Conservation (phyloP, 2,888 invertebrate species). For the Drosophila rellima region DNA sequence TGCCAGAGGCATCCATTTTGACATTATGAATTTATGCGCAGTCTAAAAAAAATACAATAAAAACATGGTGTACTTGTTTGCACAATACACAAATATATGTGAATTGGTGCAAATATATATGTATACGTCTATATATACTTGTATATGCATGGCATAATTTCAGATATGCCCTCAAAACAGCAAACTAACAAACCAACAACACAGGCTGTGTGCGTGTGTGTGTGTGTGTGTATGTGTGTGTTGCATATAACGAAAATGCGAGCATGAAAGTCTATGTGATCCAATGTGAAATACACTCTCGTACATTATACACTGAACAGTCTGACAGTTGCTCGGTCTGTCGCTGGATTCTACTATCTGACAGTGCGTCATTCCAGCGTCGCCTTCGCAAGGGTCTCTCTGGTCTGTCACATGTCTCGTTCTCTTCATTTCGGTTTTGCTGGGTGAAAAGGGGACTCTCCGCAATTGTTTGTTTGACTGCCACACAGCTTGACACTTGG, state of each 20-base stretch:
- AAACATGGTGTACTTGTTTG: slow-evolving; percentile 17
- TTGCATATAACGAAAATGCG: slow-evolving; percentile 22
- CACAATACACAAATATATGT: slow-evolving; percentile 4
- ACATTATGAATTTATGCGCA: slow-evolving; percentile 63
- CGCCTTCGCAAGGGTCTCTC: slow-evolving; percentile 15
- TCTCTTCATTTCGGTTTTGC: slow-evolving; percentile 8
- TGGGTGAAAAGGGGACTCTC: neutral
- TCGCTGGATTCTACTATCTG: slow-evolving; percentile 33
- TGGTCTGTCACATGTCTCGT: slow-evolving; percentile 15
- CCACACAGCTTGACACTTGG: slow-evolving; percentile 30
- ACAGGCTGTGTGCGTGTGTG: neutral
- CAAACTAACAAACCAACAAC: slow-evolving; percentile 29
- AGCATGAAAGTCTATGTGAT: slow-evolving; percentile 27
- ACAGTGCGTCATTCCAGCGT: slow-evolving; percentile 35
- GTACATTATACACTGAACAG: slow-evolving; percentile 12
- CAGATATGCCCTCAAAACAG: slow-evolving; percentile 39
- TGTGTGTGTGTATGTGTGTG: slow-evolving; percentile 7
- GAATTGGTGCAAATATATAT: neutral
- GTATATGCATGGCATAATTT: slow-evolving; percentile 45
- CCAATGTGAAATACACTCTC: slow-evolving; percentile 32
- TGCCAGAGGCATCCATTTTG: slow-evolving; percentile 50
- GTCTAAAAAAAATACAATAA: slow-evolving; percentile 18
- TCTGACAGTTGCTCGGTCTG: slow-evolving; percentile 25
- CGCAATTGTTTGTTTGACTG: slow-evolving; percentile 25
- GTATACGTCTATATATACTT: neutral